Percentiles rank a stretch among this genome's conserved stretches.
These are phyloP conservation scores for Coracias cyanogaster DNA, from an alignment of 2,797 vertebrate genomes.

Conservation along the genomic window DNA sequence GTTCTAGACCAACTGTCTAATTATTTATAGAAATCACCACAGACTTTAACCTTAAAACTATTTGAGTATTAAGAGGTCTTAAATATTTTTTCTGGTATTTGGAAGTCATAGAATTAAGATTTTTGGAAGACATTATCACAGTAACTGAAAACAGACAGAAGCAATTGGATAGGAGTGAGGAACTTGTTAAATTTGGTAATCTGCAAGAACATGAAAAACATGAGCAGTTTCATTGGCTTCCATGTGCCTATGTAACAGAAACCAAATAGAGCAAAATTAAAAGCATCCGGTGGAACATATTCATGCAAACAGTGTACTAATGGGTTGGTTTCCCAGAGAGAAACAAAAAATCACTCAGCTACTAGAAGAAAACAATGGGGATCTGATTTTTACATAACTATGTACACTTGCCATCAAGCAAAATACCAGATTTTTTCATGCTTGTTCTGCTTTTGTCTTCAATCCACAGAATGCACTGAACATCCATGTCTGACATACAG, in stretches of 20 bases:
- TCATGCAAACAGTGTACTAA: not conserved
- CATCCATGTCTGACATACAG: not conserved
- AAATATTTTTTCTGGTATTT: not conserved
- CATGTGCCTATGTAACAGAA: not conserved
- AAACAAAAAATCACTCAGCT: not conserved
- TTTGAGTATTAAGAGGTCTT: not conserved
- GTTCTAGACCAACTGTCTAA: not conserved
- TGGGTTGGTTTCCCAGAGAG: not conserved
- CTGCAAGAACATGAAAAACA: not conserved
- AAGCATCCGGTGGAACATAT: not conserved
- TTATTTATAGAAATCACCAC: not conserved
- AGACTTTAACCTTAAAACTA: not conserved
- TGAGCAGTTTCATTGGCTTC: not conserved
- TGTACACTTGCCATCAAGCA: not conserved
- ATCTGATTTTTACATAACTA: not conserved
- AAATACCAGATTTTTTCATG: not conserved
- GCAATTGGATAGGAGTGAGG: not conserved
- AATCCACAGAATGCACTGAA: not conserved
- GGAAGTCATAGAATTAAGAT: not conserved
- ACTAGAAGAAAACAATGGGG: not conserved
- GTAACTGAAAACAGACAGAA: not conserved
- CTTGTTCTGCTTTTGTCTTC: not conserved
- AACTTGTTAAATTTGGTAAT: not conserved
- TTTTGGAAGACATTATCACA: not conserved
- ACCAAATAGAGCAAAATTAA: not conserved